Evolutionary conservation across 2,888 invertebrate species (phyloP), one percentile per base, ranked within the genome.

Genomic region (Gryllus longicercus): DNA sequence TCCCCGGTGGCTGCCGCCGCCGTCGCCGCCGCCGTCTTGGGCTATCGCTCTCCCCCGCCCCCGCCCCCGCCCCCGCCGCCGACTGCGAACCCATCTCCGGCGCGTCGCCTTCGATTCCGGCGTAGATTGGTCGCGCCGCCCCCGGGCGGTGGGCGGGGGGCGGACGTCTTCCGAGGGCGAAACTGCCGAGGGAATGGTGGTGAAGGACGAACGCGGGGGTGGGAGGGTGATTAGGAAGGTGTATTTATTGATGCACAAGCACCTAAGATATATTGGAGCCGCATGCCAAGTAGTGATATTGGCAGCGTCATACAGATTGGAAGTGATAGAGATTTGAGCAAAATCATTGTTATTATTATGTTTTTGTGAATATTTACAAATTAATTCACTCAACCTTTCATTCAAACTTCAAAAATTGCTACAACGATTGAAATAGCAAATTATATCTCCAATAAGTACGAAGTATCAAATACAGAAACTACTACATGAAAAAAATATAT

Each of bases 31-130:
- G 75, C 75, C 79, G 79, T 79, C 79, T 75, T 78, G 78, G 77
- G 78, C 81, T 79, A 81, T 81, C 81, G 79, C 16, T 76, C 76
- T 76, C 78, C 80, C 77, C 51, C 38, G 63, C 77, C n/a, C 3
- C 18, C 23, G 12, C n/a, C n/a, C n/a, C n/a, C n/a, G 75, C 23
- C n/a, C 3, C 18, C 23, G 12, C 12, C n/a, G 21, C 38, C 25
- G 49, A 50, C 21, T 14, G 77, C 25, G 21, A 49, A 63, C 79
- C 79, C 79, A 79, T 79, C 78, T 78, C 80, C 79, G 74, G 77
- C 76, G 80, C 79, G 81, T 81, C 81, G 78, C 74, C 79, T 80
- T 80, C 74, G 79, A 81, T 81, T 79, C 79, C 50, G 74, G 51
- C 50, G 51, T 18, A 81, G 81, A 81, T 81, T 79, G 79, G 77